Evolutionary conservation across 2,113 vertebrate species (phyloP).

Genomic region (Thomomys bottae): DNA sequence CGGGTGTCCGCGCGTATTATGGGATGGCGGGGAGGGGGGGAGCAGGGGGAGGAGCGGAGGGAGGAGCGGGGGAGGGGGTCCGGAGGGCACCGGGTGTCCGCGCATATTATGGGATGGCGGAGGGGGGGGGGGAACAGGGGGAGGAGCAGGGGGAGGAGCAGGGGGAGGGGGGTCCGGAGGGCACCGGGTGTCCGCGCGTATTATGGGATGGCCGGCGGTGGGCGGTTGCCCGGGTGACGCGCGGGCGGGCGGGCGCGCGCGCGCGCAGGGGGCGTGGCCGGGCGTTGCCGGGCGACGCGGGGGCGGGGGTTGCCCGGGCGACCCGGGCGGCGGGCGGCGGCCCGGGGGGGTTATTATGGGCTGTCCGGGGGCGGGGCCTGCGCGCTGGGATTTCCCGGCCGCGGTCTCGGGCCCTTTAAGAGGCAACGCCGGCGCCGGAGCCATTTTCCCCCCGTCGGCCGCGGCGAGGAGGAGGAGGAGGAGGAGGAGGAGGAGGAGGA

Average conservation of each 20-base stretch:
- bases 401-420: slow-evolving; percentile 85
- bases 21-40: slow-evolving; percentile 54
- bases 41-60: not conserved
- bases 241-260: slow-evolving; percentile 75
- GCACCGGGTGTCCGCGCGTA: slow-evolving; percentile 74
- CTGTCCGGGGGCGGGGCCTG: slow-evolving; percentile 84
- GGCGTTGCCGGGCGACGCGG: slow-evolving; percentile 80
- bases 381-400: slow-evolving; percentile 82
- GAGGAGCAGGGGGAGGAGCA: too few species aligned
- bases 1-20: slow-evolving; percentile 77
- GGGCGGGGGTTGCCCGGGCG: slow-evolving; percentile 83
- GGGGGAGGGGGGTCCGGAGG: not conserved
- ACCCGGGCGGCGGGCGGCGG: slow-evolving; percentile 78
- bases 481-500: slow-evolving; percentile 79
- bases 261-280: slow-evolving; percentile 79
- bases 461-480: slow-evolving; percentile 77
- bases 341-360: slow-evolving; percentile 84
- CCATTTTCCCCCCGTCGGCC: slow-evolving; percentile 88
- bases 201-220: slow-evolving; percentile 84
- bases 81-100: slow-evolving; percentile 61
- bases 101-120: slow-evolving; percentile 83
- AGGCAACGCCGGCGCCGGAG: slow-evolving; percentile 85
- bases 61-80: too few species aligned
- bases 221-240: slow-evolving; percentile 80
- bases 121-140: slow-evolving; percentile 73